Percentiles rank a stretch among this genome's conserved stretches.
Evolutionary conservation across 2,113 vertebrate species (phyloP).

Genomic region (Ammodytes dubius): DNA sequence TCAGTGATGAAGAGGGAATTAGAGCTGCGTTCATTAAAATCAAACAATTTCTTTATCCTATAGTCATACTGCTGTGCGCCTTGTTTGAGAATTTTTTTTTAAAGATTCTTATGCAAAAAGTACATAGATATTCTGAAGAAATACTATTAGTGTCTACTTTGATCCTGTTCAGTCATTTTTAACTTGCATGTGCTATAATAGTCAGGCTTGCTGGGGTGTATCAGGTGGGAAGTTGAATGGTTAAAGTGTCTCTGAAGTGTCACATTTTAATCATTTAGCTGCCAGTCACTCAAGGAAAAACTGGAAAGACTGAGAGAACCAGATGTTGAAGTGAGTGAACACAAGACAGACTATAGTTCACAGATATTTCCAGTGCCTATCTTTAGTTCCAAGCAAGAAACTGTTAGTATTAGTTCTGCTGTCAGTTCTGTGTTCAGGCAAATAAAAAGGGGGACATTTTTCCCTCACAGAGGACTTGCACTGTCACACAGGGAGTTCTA

Average conservation of each 20-base stretch:
- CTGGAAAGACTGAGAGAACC: constrained; percentile 26
- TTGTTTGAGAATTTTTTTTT: constrained; percentile 53
- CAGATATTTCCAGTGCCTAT: constrained; percentile 40
- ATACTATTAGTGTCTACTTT: constrained; percentile 13
- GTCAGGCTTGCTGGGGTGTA: not conserved
- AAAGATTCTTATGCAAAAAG: constrained; percentile 43
- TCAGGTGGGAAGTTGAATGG: constrained; percentile 17
- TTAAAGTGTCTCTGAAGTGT: constrained; percentile 38
- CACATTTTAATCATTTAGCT: constrained; percentile 45
- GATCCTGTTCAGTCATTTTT: constrained; percentile 30
- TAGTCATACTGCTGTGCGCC: constrained; percentile 44
- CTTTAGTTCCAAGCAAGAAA: constrained; percentile 40
- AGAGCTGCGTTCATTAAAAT: constrained; percentile 76
- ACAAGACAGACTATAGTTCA: constrained; percentile 30
- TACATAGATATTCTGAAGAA: constrained; percentile 23
- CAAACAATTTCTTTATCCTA: constrained; percentile 67
- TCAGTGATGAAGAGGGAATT: constrained; percentile 72
- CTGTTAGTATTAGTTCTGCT: constrained; percentile 50
- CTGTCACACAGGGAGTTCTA: constrained; percentile 69
- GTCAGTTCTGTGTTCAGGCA: constrained; percentile 41
- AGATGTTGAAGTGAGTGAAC: constrained; percentile 48
- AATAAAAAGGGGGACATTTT: constrained; percentile 47
- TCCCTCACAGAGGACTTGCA: constrained; percentile 48
- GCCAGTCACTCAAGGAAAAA: constrained; percentile 31
- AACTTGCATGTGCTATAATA: constrained; percentile 22